Conservation (phyloP, 2,113 vertebrate genomes). For the Sinocyclocheilus maitianheensis region DNA sequence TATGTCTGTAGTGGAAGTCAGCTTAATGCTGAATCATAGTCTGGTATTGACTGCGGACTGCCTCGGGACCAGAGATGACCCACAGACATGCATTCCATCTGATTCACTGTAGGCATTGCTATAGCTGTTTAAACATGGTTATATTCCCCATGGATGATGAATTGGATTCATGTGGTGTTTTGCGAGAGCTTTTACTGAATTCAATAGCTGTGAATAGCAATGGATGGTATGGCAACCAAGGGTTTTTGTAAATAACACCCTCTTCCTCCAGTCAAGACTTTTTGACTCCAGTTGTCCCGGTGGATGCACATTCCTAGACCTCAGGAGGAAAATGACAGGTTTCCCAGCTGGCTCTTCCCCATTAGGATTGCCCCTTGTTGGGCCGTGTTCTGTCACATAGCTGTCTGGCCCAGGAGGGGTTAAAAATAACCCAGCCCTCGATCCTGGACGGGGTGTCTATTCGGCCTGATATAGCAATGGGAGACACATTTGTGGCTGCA, state of each 20-base stretch:
- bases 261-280: neutral
- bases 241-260: neutral
- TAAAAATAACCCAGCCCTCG: constrained; percentile 45
- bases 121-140: no score
- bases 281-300: neutral
- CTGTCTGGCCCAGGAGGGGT: neutral
- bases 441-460: neutral
- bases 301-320: neutral
- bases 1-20: constrained; percentile 6
- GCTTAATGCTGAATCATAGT: neutral
- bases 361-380: neutral
- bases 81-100: constrained; percentile 6
- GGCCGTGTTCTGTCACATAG: neutral
- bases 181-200: neutral
- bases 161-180: neutral
- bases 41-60: neutral
- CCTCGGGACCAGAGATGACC: constrained; percentile 30
- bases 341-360: constrained; percentile 26
- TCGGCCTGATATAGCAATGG: constrained; percentile 33
- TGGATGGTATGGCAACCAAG: neutral
- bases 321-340: constrained; percentile 4
- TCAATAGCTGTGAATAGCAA: no score
- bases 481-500: constrained; percentile 38
- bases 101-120: neutral
- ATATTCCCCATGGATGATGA: neutral